These are phyloP conservation scores for Teleiodes luculella DNA, from an alignment of 2,888 invertebrate species.

Conservation along the genomic window DNA sequence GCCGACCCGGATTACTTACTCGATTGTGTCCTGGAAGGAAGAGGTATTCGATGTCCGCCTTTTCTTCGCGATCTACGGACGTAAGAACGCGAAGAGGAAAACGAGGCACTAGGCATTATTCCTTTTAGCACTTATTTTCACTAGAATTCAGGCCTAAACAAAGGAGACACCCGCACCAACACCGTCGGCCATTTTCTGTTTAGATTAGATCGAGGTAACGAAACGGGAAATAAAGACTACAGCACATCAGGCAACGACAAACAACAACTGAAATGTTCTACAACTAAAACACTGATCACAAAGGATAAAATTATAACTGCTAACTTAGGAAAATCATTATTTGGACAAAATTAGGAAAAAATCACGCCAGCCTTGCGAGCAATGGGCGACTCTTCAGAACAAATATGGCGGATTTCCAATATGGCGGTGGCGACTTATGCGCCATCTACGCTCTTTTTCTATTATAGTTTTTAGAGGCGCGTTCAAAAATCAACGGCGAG, in stretches of 20 bases:
- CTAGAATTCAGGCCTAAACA: slow-evolving; percentile 83
- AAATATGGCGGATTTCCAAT: slow-evolving; percentile 73
- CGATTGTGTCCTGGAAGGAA: slow-evolving; percentile 89
- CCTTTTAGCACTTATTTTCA: slow-evolving; percentile 75
- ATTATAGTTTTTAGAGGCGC: slow-evolving; percentile 27
- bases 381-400: slow-evolving; percentile 66
- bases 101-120: slow-evolving; percentile 97
- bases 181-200: slow-evolving; percentile 91
- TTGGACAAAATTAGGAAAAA: slow-evolving; percentile 55
- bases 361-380: slow-evolving; percentile 60
- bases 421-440: slow-evolving; percentile 57
- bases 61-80: slow-evolving; percentile 94
- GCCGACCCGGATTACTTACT: slow-evolving; percentile 82
- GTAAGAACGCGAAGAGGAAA: slow-evolving; percentile 94
- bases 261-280: slow-evolving; percentile 37
- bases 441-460: slow-evolving; percentile 43
- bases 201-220: slow-evolving; percentile 77
- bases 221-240: slow-evolving; percentile 48
- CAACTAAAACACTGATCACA: slow-evolving; percentile 61
- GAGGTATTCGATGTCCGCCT: slow-evolving; percentile 91
- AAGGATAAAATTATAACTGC: slow-evolving; percentile 54
- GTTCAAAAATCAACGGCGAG: slow-evolving; percentile 15
- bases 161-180: slow-evolving; percentile 89
- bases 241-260: slow-evolving; percentile 11
- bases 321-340: slow-evolving; percentile 68